phyloP scores from a whole-genome alignment of 2,113 vertebrate genomes.

The Crotophaga sulcirostris region DNA sequence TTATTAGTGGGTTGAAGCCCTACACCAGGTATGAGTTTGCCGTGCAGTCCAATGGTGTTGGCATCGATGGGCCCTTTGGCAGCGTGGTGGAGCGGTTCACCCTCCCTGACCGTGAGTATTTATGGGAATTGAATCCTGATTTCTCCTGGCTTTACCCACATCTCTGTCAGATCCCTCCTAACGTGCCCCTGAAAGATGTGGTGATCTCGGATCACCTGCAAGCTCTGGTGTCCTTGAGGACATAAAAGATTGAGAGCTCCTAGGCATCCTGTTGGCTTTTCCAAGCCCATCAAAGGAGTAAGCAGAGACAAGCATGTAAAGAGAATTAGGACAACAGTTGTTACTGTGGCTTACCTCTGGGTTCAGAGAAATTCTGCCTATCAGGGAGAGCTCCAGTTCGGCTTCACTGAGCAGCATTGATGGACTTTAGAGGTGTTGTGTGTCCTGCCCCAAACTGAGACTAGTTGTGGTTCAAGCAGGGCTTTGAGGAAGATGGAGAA shows the following conservation, averaged over 20 bases:
- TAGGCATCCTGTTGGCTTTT: neutral
- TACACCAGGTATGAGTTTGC: slow-evolving; percentile 96
- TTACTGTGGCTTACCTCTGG: neutral
- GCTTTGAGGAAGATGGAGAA: neutral
- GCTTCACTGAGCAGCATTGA: neutral
- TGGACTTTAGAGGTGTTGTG: neutral
- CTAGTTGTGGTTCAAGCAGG: neutral
- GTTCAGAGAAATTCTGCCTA: neutral
- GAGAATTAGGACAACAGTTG: neutral
- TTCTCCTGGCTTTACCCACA: neutral
- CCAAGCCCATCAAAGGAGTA: neutral
- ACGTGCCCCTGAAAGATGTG: neutral
- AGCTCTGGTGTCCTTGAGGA: neutral
- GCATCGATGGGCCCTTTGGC: slow-evolving; percentile 89
- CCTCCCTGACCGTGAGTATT: slow-evolving; percentile 88
- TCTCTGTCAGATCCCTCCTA: neutral
- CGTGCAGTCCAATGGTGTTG: slow-evolving; percentile 89
- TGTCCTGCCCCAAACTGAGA: neutral
- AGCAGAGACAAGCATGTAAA: neutral
- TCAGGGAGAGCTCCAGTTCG: neutral
- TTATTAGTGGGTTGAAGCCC: slow-evolving; percentile 89
- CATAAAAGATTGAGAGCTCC: neutral
- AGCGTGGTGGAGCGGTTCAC: slow-evolving; percentile 89
- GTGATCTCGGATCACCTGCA: neutral
- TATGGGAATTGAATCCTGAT: too few relatives aligned